Conservation (phyloP, 2,888 invertebrate species). For the Julus scandinavius region DNA sequence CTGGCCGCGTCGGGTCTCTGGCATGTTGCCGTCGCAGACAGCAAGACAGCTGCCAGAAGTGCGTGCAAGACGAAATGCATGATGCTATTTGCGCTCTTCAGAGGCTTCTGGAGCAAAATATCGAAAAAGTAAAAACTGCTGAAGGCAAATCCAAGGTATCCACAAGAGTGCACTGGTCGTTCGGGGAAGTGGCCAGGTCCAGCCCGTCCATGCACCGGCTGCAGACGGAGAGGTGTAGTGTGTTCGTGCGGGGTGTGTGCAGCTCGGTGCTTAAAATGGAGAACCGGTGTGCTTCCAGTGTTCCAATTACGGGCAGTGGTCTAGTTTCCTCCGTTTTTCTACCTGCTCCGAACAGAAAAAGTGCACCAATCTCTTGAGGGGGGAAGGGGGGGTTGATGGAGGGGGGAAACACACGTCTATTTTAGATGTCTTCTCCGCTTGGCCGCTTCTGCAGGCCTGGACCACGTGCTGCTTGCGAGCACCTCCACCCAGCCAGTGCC, state of each 20-base stretch:
- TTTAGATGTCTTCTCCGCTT: not conserved
- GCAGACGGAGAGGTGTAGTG: not conserved
- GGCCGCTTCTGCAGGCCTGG: not conserved
- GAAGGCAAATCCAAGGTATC: not conserved
- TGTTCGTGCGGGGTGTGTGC: not conserved
- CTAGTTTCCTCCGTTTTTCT: constrained; percentile 28
- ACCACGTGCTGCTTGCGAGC: not conserved
- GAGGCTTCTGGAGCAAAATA: not conserved
- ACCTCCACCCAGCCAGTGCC: not conserved
- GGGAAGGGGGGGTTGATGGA: not conserved
- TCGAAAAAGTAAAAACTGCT: not conserved
- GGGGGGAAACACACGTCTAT: not conserved
- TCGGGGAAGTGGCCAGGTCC: constrained; percentile 30
- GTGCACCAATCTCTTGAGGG: not conserved
- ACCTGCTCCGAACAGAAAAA: constrained; percentile 15
- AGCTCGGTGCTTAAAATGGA: constrained; percentile 41
- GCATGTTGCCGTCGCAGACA: not conserved
- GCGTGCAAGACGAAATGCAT: not conserved
- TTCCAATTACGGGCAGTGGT: constrained; percentile 48
- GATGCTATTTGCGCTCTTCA: not conserved
- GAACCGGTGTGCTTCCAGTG: constrained; percentile 40
- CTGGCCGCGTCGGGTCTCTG: not conserved
- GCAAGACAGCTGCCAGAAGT: not conserved
- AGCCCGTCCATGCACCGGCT: constrained; percentile 48
- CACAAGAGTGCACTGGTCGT: constrained; percentile 5